Evolutionary conservation across 2,888 invertebrate species (phyloP).

Genomic region (Cataglyphis cursor): DNA sequence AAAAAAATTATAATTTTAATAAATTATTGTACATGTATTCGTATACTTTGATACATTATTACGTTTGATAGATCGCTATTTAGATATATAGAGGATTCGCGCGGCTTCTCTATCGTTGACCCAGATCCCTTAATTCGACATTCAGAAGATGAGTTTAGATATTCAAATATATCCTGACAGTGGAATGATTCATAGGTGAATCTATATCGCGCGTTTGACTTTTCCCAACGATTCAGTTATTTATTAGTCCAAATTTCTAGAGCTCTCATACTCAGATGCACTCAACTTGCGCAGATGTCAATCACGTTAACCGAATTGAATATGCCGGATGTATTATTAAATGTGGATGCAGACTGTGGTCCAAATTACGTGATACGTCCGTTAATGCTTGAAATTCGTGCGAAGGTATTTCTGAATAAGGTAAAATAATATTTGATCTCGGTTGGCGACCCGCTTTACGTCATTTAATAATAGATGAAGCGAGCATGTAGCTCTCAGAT

Average conservation of each 20-base stretch:
- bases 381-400: slow-evolving; percentile 51
- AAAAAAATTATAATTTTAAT: background rate
- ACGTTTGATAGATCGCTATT: slow-evolving; percentile 8
- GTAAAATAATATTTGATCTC: slow-evolving; percentile 57
- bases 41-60: background rate
- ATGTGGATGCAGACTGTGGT: slow-evolving; percentile 17
- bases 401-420: slow-evolving; percentile 66
- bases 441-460: slow-evolving; percentile 57
- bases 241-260: slow-evolving; percentile 38
- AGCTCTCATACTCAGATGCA: slow-evolving; percentile 5
- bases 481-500: slow-evolving; percentile 3
- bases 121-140: slow-evolving; percentile 58
- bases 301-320: slow-evolving; percentile 61
- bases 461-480: slow-evolving; percentile 22
- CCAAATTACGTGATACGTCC: slow-evolving; percentile 24
- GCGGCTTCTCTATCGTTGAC: slow-evolving; percentile 37
- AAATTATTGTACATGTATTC: background rate
- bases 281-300: slow-evolving; percentile 53
- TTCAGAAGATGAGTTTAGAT: slow-evolving; percentile 33
- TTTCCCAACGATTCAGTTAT: slow-evolving; percentile 37
- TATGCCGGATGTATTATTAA: slow-evolving; percentile 64
- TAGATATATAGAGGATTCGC: slow-evolving; percentile 7
- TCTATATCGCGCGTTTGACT: slow-evolving; percentile 9
- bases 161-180: slow-evolving; percentile 38
- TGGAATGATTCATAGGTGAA: slow-evolving; percentile 4